These are phyloP conservation scores for Eublepharis macularius DNA, from an alignment of 2,113 vertebrate species.

Conservation along the genomic window DNA sequence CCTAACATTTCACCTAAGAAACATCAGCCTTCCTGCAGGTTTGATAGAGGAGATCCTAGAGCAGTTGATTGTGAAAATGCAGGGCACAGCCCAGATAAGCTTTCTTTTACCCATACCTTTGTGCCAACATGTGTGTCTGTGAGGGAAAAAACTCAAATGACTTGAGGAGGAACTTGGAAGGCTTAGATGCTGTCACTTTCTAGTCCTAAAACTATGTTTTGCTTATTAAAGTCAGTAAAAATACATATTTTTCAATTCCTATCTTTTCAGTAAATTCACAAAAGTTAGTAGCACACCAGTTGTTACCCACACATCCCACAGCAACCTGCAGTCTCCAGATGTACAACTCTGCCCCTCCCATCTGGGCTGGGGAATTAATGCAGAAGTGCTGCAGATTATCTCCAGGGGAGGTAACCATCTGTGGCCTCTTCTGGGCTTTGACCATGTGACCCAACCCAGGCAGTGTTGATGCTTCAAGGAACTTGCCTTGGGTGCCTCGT, in stretches of 20 bases:
- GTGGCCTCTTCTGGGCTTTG: neutral
- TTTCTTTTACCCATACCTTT: neutral
- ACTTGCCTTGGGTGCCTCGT: neutral
- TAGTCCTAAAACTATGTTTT: neutral
- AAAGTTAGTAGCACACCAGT: neutral
- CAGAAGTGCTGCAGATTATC: fast-evolving
- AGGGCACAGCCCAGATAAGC: fast-evolving
- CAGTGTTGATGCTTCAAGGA: neutral
- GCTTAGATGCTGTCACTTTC: neutral
- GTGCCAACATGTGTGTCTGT: neutral
- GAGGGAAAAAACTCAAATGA: too few species aligned
- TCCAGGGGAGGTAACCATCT: neutral
- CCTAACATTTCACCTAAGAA: neutral
- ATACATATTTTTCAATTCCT: too few species aligned
- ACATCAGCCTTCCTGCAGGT: neutral
- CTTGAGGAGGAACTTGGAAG: neutral
- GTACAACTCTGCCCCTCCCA: too few species aligned
- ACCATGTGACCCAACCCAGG: too few species aligned
- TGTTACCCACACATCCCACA: too few species aligned
- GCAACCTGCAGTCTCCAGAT: too few species aligned
- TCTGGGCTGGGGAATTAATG: too few species aligned
- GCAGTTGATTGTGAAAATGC: neutral
- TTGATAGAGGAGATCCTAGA: too few species aligned
- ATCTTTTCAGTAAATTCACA: neutral
- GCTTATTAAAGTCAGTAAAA: neutral